Evolutionary conservation across 1,140 invertebrate genomes (phyloP).

Genomic region (Streblospio benedicti): DNA sequence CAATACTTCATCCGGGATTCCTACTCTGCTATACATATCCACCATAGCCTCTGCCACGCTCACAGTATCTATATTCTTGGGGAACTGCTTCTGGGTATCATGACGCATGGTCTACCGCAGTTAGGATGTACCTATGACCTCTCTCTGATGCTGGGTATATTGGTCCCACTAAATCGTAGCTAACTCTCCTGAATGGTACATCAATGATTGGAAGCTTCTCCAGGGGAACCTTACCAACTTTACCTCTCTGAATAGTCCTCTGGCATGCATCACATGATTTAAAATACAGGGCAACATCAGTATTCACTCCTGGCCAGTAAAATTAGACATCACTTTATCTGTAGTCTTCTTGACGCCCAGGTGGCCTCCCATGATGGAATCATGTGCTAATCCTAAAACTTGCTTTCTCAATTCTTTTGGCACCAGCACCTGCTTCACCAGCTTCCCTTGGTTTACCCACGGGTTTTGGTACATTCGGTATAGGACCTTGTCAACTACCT

Average conservation of each 20-base stretch:
- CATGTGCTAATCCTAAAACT: not conserved
- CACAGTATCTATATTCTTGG: too few relatives aligned
- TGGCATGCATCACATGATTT: constrained; percentile 11
- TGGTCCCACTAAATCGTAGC: constrained; percentile 1
- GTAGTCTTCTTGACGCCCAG: not conserved
- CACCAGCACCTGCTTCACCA: not conserved
- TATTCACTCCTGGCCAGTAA: constrained; percentile 9
- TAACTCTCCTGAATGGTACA: constrained; percentile 9
- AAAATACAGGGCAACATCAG: constrained; percentile 8
- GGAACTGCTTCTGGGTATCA: too few relatives aligned
- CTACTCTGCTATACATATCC: too few relatives aligned
- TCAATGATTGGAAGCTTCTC: constrained; percentile 3
- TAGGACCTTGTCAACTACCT: too few relatives aligned
- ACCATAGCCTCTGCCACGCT: too few relatives aligned
- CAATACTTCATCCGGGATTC: too few relatives aligned
- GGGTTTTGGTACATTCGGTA: too few relatives aligned
- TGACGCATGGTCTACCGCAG: too few relatives aligned
- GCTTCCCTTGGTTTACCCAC: too few relatives aligned
- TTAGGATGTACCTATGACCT: too few relatives aligned
- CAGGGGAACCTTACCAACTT: not conserved
- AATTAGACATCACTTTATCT: not conserved
- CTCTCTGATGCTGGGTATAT: constrained; percentile 1
- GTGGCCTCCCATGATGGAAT: not conserved
- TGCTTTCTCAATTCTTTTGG: not conserved
- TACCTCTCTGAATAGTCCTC: constrained; percentile 9